Evolutionary conservation across 2,888 invertebrate genomes (phyloP).

Genomic region (Nebria brevicollis): DNA sequence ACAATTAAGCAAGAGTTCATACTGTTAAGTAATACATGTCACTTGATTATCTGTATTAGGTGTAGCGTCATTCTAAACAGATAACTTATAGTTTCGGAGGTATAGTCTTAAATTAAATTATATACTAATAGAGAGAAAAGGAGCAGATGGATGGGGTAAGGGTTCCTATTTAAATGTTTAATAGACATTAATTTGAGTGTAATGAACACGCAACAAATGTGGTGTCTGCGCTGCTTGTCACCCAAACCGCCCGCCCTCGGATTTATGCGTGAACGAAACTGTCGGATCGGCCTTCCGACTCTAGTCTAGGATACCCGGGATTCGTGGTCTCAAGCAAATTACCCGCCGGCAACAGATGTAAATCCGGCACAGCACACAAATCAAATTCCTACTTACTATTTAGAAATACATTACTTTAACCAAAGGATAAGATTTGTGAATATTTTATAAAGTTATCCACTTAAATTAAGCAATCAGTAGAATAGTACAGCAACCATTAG

Average conservation of each 20-base stretch:
- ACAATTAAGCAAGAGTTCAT: too few species aligned
- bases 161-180: background rate
- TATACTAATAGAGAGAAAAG: background rate
- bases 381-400: background rate
- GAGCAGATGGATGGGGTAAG: background rate
- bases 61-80: too few species aligned
- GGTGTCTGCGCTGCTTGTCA: background rate
- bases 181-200: background rate
- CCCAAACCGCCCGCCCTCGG: background rate
- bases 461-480: too few species aligned
- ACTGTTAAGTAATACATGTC: too few species aligned
- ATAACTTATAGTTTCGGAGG: too few species aligned
- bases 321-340: background rate
- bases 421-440: background rate
- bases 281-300: background rate
- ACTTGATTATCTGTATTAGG: too few species aligned
- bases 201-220: background rate
- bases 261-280: background rate
- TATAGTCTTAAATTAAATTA: background rate
- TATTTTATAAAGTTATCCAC: too few species aligned
- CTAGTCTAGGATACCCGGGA: background rate
- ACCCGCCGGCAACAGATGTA: background rate
- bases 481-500: too few species aligned
- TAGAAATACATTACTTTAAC: background rate
- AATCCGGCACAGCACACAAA: background rate